These are phyloP conservation scores for Drosophila truncata DNA, from an alignment of 1,140 invertebrate species.

Conservation along the genomic window DNA sequence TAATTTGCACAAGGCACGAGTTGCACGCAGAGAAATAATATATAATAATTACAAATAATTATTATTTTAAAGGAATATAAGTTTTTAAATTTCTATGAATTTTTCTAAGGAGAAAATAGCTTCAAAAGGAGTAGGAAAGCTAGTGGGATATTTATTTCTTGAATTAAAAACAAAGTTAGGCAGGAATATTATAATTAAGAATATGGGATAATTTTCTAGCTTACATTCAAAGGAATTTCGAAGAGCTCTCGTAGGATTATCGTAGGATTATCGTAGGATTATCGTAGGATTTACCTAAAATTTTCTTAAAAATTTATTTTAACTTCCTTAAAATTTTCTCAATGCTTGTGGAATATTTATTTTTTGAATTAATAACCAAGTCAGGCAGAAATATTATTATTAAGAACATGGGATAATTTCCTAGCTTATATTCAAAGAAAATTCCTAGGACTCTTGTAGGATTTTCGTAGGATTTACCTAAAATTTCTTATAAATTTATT, in stretches of 20 bases:
- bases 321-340: neutral
- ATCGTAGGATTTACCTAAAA: too few relatives aligned
- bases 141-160: neutral
- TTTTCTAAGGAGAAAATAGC: too few relatives aligned
- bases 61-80: too few relatives aligned
- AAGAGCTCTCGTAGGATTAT: too few relatives aligned
- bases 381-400: neutral
- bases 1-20: constrained; percentile 18
- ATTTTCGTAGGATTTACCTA: too few relatives aligned
- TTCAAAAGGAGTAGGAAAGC: too few relatives aligned
- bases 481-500: too few relatives aligned
- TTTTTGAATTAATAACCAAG: neutral
- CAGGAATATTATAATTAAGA: neutral
- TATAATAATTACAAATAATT: neutral
- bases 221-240: neutral
- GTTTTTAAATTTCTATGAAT: too few relatives aligned
- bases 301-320: too few relatives aligned
- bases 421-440: neutral
- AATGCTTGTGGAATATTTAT: neutral
- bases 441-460: neutral
- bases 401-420: neutral
- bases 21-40: neutral
- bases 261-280: too few relatives aligned
- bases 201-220: neutral
- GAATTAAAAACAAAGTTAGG: neutral